Evolutionary conservation across 2,113 vertebrate species (phyloP).

Genomic region (Hystrix brachyura): DNA sequence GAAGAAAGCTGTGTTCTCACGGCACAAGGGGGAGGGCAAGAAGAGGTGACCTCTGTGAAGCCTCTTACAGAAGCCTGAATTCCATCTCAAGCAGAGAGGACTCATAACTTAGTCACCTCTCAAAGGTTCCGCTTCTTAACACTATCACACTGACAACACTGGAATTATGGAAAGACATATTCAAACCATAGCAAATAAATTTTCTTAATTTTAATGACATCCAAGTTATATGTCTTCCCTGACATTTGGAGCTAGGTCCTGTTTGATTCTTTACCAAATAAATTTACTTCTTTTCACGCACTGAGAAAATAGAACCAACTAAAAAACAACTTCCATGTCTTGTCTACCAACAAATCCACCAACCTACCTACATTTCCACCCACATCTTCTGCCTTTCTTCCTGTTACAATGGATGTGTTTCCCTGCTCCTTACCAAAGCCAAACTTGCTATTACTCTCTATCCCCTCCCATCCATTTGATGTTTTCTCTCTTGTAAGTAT

Average conservation of each 20-base stretch:
- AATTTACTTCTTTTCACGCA: conserved; percentile 2
- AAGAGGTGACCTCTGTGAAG: neutral
- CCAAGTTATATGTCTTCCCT: neutral
- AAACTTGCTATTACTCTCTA: neutral
- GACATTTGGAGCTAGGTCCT: neutral
- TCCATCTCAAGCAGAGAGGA: neutral
- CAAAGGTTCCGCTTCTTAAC: neutral
- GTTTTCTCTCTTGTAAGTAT: neutral
- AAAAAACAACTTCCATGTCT: neutral
- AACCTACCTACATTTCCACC: neutral
- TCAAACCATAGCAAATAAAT: neutral
- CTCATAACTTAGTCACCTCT: neutral
- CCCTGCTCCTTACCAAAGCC: neutral
- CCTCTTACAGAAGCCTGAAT: neutral
- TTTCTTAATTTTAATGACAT: neutral
- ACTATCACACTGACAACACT: neutral
- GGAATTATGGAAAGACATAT: neutral
- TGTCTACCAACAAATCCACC: neutral
- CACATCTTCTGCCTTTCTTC: neutral
- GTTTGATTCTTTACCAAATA: neutral
- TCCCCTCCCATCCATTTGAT: neutral
- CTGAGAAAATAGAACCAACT: neutral
- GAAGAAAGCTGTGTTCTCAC: neutral
- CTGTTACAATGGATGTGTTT: neutral
- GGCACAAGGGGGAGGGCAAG: neutral